phyloP scores from a whole-genome alignment of 2,888 invertebrate genomes.

The Perizoma affinitatum region DNA sequence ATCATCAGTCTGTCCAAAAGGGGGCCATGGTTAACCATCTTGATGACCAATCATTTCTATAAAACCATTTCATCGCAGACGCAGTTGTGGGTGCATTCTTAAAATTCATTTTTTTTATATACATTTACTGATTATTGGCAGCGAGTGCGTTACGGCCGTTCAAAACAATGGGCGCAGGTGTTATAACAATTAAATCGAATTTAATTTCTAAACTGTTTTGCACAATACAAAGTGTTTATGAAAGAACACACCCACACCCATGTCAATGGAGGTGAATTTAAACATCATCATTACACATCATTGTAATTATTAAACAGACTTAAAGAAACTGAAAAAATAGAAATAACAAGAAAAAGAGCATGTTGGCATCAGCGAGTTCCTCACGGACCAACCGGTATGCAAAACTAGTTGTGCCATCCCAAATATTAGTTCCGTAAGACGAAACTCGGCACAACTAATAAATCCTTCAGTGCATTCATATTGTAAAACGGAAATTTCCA shows the following conservation, averaged over 20 bases:
- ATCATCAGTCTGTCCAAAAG: no score
- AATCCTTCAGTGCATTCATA: no score
- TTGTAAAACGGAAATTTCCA: no score
- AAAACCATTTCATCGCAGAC: conserved; percentile 19
- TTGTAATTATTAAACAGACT: no score
- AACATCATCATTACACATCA: conserved; percentile 1
- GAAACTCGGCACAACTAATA: no score
- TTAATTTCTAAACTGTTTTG: conserved; percentile 1
- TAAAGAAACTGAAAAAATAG: no score
- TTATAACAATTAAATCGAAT: conserved; percentile 7
- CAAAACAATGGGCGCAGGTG: conserved; percentile 63
- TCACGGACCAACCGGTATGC: no score
- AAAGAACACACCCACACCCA: conserved; percentile 60
- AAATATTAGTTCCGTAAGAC: no score
- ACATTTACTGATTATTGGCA: conserved; percentile 19
- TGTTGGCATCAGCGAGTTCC: no score
- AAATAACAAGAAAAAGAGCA: no score
- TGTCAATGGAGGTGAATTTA: conserved; percentile 30
- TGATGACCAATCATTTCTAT: background rate
- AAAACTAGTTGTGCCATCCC: no score
- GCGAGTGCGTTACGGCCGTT: conserved; percentile 48
- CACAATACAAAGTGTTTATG: conserved; percentile 11
- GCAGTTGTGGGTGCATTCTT: conserved; percentile 63
- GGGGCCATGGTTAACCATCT: no score
- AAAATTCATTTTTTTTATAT: conserved; percentile 1